phyloP scores from a whole-genome alignment of 2,113 vertebrate genomes.

The Hyaena hyaena region DNA sequence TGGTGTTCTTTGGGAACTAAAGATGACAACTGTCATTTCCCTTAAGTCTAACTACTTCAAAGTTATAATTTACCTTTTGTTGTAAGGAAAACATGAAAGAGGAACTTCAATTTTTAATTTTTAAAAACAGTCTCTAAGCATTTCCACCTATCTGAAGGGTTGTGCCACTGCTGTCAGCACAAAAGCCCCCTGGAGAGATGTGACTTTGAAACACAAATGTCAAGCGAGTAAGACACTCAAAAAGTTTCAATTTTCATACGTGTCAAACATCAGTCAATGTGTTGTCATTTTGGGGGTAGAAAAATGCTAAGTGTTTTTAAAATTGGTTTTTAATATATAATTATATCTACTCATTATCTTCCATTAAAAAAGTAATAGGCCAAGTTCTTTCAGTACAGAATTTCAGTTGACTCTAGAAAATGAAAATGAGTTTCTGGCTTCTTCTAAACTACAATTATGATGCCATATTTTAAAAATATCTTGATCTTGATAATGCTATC shows the following conservation, averaged over 20 bases:
- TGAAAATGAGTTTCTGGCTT: background rate
- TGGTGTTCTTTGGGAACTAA: slow-evolving; percentile 10
- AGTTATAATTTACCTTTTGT: background rate
- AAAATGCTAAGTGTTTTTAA: background rate
- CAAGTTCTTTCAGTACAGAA: background rate
- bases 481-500: background rate
- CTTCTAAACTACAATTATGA: background rate
- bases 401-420: background rate
- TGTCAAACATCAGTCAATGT: background rate
- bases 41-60: background rate
- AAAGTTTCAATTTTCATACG: background rate
- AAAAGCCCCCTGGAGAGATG: background rate
- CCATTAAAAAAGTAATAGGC: background rate
- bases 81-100: background rate
- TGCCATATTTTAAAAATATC: background rate
- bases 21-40: background rate
- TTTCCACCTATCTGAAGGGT: background rate
- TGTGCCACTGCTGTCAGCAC: background rate
- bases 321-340: background rate
- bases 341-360: background rate
- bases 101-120: background rate
- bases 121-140: background rate
- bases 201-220: background rate
- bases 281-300: background rate
- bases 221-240: background rate